Conservation (phyloP, 2,797 vertebrate genomes). For the Phoxinus dragarum region DNA sequence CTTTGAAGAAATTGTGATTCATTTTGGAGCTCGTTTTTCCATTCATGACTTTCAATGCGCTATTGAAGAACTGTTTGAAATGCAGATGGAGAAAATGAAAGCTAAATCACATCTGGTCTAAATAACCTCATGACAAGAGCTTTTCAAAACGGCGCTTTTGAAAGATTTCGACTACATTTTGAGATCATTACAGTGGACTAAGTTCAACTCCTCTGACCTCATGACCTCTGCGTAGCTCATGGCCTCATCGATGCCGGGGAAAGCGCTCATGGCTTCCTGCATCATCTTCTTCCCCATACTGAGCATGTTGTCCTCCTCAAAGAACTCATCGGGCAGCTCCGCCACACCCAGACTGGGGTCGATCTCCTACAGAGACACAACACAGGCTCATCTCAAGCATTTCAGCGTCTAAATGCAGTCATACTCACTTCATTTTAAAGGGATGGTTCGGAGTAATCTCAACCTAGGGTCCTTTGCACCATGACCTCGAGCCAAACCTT, state of each 20-base stretch:
- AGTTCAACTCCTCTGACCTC: slow-evolving; percentile 76
- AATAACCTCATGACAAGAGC: background rate
- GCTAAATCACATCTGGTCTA: background rate
- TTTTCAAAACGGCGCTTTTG: background rate
- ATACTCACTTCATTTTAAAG: background rate
- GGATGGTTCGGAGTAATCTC: too few species aligned
- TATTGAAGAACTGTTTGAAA: slow-evolving; percentile 18
- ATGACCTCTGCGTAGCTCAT: slow-evolving; percentile 98
- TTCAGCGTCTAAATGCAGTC: background rate
- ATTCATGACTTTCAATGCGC: background rate
- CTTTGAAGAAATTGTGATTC: background rate
- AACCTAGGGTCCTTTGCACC: too few species aligned
- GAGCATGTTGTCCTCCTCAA: slow-evolving; percentile 96
- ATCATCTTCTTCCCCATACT: slow-evolving; percentile 99
- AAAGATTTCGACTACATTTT: background rate
- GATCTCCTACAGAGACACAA: slow-evolving; percentile 83
- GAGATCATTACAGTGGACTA: background rate
- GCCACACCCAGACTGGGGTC: slow-evolving; percentile 94
- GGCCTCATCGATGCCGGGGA: slow-evolving; percentile 93
- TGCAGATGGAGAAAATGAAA: background rate
- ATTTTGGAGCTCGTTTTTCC: background rate
- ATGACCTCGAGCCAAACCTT: too few species aligned
- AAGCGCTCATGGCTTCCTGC: slow-evolving; percentile 97
- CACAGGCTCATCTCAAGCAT: background rate
- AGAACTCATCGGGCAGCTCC: slow-evolving; percentile 94